Evolutionary conservation across 2,888 invertebrate genomes (phyloP), one percentile per base, ranked within the genome.

Genomic region (Sarcophaga variegata): DNA sequence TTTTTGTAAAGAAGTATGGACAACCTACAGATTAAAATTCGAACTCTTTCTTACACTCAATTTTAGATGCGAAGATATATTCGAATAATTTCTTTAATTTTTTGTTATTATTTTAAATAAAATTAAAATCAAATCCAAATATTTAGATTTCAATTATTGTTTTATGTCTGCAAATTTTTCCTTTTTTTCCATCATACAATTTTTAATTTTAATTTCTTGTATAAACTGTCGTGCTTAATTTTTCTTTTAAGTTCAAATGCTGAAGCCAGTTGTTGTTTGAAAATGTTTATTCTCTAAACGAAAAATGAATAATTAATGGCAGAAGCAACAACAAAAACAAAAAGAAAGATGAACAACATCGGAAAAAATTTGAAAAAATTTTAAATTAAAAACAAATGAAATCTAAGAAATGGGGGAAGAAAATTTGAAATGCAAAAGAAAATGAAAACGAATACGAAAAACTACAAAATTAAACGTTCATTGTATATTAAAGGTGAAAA

Each of bases 301-400:
- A 14, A 59, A 76, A 77, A 22, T 67, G 45, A 77, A 77, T 77
- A 77, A 66, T 77, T 67, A 67, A 77, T 77, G 59, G 66, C 14
- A 37, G 12, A 37, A 67, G 20, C 27, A 60, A 45, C 6, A 60
- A 45, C 6, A 45, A 60, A 67, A 27, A 20, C 20, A 54, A 37
- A 27, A 45, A 45, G 2, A 47, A 45, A n/a, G 2, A 11, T 27
- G 17, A 64, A 17, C 11, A 67, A 66, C 37, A 22, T n/a, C 5
- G 49, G 3, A 64, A 45, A 64, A 59, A 67, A 22, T 54, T 37
- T 22, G 10, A 22, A 77, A 66, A 54, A 76, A 67, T 66, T 77
- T 67, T 66, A 45, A 77, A 66, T 77, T 59, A 67, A 67, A 77
- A 66, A 8, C 37, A 76, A 37, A 76, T n/a, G 47, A 54, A 54